Conservation (phyloP, 2,797 vertebrate genomes). For the Coregonus ussuriensis region DNA sequence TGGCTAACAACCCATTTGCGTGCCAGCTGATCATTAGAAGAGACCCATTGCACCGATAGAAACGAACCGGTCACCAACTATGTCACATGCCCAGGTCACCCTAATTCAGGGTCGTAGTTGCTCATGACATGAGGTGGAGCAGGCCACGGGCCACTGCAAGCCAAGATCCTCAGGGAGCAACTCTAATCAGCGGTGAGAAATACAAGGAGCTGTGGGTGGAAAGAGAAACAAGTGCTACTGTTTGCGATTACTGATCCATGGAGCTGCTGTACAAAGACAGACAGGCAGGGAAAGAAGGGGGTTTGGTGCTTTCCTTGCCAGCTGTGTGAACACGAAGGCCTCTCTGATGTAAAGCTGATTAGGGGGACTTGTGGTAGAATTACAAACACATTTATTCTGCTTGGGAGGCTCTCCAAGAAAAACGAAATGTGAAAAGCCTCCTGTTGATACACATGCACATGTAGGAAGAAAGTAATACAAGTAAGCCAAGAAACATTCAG, state of each 20-base stretch:
- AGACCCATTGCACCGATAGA: slow-evolving; percentile 34
- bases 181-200: slow-evolving; percentile 75
- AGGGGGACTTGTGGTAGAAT: slow-evolving; percentile 65
- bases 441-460: slow-evolving; percentile 48
- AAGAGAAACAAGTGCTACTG: slow-evolving; percentile 69
- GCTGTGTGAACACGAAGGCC: slow-evolving; percentile 68
- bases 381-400: slow-evolving; percentile 73
- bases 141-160: slow-evolving; percentile 48
- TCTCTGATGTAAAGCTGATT: slow-evolving; percentile 71
- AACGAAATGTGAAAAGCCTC: slow-evolving; percentile 61
- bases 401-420: slow-evolving; percentile 70
- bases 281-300: slow-evolving; percentile 12
- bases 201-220: slow-evolving; percentile 55
- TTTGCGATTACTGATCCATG: slow-evolving; percentile 65
- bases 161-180: slow-evolving; percentile 59
- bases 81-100: slow-evolving; percentile 74
- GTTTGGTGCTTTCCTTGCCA: slow-evolving; percentile 57
- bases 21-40: slow-evolving; percentile 76
- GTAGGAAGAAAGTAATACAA: slow-evolving; percentile 1
- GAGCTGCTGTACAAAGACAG: slow-evolving; percentile 33
- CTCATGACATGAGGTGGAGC: slow-evolving; percentile 59
- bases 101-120: slow-evolving; percentile 57
- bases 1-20: slow-evolving; percentile 72
- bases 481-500: neutral
- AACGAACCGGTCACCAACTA: slow-evolving; percentile 68